Base-by-base conservation (phyloP, 2,888 invertebrate species). In the Diloba caeruleocephala region DNA sequence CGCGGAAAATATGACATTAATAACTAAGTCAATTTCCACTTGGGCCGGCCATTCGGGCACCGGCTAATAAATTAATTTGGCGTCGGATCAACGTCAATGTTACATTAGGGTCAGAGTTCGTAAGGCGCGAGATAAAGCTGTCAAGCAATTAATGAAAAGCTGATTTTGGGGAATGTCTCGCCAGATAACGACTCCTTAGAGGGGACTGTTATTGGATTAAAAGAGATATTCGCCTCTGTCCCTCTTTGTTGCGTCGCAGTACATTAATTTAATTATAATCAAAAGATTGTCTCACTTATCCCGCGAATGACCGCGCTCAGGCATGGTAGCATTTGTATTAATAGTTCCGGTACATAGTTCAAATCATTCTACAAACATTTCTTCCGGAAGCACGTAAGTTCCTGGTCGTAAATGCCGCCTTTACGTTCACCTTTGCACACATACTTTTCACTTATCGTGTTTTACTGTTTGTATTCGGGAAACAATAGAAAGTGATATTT, bases 71-170 rank as follows among this genome's bases (percentile, higher is more conserved):
- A 89, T 89, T 90, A 89, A 90, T 90, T 86, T 81, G 78, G 78
- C 80, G 85, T 87, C 85, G 79, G 88, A 89, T 89, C 82, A 84
- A 79, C 85, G 88, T 88, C 89, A 85, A 74, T 83, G 84, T 68
- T 74, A 79, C 81, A 81, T 82, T 79, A 84, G 76, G 84, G 82
- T 79, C 83, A 78, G 75, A 79, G 79, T 76, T 77, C 78, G 71
- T 63, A 76, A 71, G 73, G 65, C 64, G 55, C 71, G 57, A 81
- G 82, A 89, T 88, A 85, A 87, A 81, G 78, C 79, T 81, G 81
- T 77, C 80, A 64, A 78, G 79, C 88, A 90, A 89, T 90, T 88
- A 90, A 90, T 87, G 88, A 86, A 88, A 85, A 86, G 88, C 88
- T 87, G 88, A 87, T 89, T 86, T 84, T 70, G 81, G 81, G 76